phyloP scores from a whole-genome alignment of 2,113 vertebrate genomes.

The Genyomyrus donnyi region DNA sequence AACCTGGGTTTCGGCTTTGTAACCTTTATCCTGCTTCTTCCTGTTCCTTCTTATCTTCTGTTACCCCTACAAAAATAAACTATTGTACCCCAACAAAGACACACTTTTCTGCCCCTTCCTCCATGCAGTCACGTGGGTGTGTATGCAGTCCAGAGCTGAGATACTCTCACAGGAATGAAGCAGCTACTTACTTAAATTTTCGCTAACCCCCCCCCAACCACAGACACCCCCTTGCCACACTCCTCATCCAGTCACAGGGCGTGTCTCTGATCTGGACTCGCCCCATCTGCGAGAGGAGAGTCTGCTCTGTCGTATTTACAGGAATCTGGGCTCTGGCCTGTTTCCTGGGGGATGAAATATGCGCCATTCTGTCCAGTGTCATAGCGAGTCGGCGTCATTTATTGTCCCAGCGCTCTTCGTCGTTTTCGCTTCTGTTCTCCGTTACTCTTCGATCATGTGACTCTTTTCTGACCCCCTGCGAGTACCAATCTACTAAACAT shows the following conservation, averaged over 20 bases:
- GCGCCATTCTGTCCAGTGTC: neutral
- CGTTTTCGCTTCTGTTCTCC: neutral
- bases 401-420: neutral
- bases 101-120: neutral
- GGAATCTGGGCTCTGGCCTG: neutral
- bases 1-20: neutral
- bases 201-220: neutral
- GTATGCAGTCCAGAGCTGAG: neutral
- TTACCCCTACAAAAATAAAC: neutral
- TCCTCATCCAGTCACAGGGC: neutral
- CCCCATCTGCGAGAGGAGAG: neutral
- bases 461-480: neutral
- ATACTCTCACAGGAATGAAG: neutral
- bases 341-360: neutral
- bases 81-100: neutral
- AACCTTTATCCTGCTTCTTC: neutral
- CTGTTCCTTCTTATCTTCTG: neutral
- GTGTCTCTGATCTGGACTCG: neutral
- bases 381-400: neutral
- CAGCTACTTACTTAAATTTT: neutral
- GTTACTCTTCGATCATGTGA: neutral
- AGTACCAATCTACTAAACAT: neutral
- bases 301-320: neutral
- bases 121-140: neutral
- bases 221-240: neutral